Evolutionary conservation across 2,888 invertebrate genomes (phyloP).

Genomic region (Allolobophora icterica): DNA sequence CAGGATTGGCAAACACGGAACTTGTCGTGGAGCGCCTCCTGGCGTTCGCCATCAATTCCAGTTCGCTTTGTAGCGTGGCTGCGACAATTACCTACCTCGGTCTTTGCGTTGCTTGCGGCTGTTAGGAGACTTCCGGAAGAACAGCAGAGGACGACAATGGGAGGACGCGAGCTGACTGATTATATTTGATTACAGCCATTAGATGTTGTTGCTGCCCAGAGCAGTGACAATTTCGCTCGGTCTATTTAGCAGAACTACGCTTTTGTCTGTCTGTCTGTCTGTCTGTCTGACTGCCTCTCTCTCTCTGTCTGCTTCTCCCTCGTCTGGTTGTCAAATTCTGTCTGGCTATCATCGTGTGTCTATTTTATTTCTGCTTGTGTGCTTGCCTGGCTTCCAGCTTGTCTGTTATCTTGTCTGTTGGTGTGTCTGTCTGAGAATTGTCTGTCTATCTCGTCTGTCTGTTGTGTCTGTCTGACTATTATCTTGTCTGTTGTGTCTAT

Average conservation of each 20-base stretch:
- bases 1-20: neutral
- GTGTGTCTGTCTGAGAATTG: neutral
- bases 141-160: neutral
- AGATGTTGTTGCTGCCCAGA: neutral
- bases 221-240: neutral
- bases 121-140: neutral
- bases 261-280: neutral
- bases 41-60: neutral
- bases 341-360: too few species aligned
- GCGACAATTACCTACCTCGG: conserved; percentile 17
- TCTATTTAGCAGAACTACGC: neutral
- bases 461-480: too few species aligned
- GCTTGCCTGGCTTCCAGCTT: neutral
- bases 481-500: too few species aligned
- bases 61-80: neutral
- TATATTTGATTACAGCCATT: conserved; percentile 17
- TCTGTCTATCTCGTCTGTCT: too few species aligned
- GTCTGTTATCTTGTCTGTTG: neutral
- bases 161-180: neutral
- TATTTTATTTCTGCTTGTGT: too few species aligned
- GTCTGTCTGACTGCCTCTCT: neutral
- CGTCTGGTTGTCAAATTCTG: neutral
- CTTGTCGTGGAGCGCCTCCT: neutral
- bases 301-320: neutral
- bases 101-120: neutral